Evolutionary conservation across 1,140 invertebrate genomes (phyloP).

Genomic region (Micrasema longulum): DNA sequence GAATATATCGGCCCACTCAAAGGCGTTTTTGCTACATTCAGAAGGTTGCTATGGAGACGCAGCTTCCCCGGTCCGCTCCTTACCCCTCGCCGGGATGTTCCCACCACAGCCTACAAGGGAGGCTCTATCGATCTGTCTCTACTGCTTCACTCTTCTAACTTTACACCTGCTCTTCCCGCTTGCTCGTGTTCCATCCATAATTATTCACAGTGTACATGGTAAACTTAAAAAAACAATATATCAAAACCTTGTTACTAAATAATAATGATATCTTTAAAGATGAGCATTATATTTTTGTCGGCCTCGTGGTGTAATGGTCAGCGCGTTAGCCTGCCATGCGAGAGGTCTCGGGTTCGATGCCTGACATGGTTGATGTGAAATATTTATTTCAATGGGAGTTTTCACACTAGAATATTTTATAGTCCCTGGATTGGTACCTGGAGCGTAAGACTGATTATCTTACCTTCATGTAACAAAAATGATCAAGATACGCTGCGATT

Average conservation of each 20-base stretch:
- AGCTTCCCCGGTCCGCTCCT: conserved; percentile 20
- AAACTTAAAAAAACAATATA: conserved; percentile 5
- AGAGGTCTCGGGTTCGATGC: too few species aligned
- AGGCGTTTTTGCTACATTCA: conserved; percentile 37
- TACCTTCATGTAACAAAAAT: too few species aligned
- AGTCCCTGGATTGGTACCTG: too few species aligned
- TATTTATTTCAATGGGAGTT: too few species aligned
- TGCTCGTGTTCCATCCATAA: background rate
- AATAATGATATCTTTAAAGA: background rate
- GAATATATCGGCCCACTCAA: conserved; percentile 21
- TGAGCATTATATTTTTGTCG: too few species aligned
- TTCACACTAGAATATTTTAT: too few species aligned
- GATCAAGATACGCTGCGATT: too few species aligned
- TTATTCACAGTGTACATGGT: conserved; percentile 3
- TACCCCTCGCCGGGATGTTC: background rate
- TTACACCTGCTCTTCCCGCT: conserved; percentile 29
- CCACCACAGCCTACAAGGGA: conserved; percentile 2
- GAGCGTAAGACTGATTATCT: too few species aligned
- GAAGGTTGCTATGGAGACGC: conserved; percentile 38
- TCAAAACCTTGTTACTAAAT: background rate
- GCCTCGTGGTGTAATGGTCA: too few species aligned
- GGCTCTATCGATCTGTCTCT: conserved; percentile 43
- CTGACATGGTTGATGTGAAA: too few species aligned
- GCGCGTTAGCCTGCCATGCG: too few species aligned
- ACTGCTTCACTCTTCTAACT: conserved; percentile 2